phyloP scores from a whole-genome alignment of 2,888 invertebrate species.

The Nomada fucata region DNA sequence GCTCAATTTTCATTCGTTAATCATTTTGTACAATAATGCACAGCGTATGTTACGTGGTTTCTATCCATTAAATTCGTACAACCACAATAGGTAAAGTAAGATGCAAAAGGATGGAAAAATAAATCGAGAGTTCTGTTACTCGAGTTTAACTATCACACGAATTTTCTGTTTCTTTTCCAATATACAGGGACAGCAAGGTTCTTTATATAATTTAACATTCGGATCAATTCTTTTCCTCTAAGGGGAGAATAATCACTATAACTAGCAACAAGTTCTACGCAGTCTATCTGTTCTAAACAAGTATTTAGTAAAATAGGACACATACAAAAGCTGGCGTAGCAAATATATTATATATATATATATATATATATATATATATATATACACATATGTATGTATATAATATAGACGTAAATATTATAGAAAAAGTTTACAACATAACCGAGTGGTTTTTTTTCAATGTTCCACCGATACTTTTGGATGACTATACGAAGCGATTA shows the following conservation, averaged over 20 bases:
- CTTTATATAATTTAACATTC: conserved; percentile 11
- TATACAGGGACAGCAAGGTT: background rate
- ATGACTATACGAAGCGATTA: conserved; percentile 60
- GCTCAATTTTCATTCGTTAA: conserved; percentile 16
- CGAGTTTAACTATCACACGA: conserved; percentile 3
- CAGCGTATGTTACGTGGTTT: conserved; percentile 35
- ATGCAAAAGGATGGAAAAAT: conserved; percentile 15
- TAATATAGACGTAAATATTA: conserved; percentile 59
- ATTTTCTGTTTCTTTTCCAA: background rate
- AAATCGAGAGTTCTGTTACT: conserved; percentile 23
- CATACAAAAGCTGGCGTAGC: conserved; percentile 52
- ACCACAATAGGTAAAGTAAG: conserved; percentile 19
- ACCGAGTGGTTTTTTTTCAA: conserved; percentile 61
- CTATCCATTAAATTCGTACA: conserved; percentile 25
- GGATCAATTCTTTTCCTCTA: conserved; percentile 13
- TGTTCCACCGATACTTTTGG: conserved; percentile 58
- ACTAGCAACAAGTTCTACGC: conserved; percentile 27
- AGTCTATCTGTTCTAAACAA: conserved; percentile 24
- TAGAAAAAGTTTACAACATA: conserved; percentile 60
- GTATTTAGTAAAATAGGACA: conserved; percentile 52
- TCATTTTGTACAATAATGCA: conserved; percentile 27
- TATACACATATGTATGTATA: conserved; percentile 1
- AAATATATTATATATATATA: conserved; percentile 44
- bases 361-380: conserved; percentile 18
- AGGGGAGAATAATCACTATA: conserved; percentile 16